A percentile compares a stretch with the other conserved stretches of the same genome.
These are phyloP conservation scores for Cirrhinus mrigala DNA, from an alignment of 2,797 vertebrate genomes.

Conservation along the genomic window DNA sequence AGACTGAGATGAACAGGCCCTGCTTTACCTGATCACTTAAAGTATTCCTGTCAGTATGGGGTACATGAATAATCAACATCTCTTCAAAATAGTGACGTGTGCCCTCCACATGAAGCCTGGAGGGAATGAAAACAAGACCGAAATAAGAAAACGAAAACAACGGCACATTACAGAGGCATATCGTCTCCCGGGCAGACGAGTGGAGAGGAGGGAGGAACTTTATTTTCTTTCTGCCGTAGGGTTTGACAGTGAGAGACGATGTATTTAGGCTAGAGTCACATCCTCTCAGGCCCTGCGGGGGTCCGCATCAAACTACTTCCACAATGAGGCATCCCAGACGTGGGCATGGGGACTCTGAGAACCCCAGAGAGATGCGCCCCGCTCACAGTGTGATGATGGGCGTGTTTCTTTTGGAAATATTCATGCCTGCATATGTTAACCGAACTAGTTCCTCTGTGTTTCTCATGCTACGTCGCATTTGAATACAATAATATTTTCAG, in stretches of 20 bases:
- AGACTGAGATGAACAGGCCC: background rate
- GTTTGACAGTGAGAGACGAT: conserved; percentile 36
- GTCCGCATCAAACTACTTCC: conserved; percentile 28
- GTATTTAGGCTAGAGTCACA: conserved; percentile 24
- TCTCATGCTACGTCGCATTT: background rate
- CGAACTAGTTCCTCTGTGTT: background rate
- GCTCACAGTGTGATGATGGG: background rate
- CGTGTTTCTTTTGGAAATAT: background rate
- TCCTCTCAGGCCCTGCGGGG: conserved; percentile 7
- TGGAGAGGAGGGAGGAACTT: conserved; percentile 14
- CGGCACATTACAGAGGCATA: conserved; percentile 23
- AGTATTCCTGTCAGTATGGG: conserved; percentile 19
- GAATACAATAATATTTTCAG: background rate
- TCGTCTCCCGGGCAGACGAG: conserved; percentile 15
- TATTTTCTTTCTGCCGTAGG: conserved; percentile 1
- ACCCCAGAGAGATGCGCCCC: background rate
- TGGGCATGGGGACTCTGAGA: background rate
- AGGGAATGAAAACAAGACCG: conserved; percentile 45
- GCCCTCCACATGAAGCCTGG: conserved; percentile 69
- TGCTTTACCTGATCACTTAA: conserved; percentile 17
- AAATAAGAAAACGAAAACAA: background rate
- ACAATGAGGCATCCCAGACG: conserved; percentile 1
- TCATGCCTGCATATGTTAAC: conserved; percentile 27
- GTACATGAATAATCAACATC: conserved; percentile 52
- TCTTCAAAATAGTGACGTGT: conserved; percentile 13